Percentiles rank a stretch among this genome's conserved stretches.
phyloP scores from a whole-genome alignment of 2,797 vertebrate species.

The Gallinago stenura region DNA sequence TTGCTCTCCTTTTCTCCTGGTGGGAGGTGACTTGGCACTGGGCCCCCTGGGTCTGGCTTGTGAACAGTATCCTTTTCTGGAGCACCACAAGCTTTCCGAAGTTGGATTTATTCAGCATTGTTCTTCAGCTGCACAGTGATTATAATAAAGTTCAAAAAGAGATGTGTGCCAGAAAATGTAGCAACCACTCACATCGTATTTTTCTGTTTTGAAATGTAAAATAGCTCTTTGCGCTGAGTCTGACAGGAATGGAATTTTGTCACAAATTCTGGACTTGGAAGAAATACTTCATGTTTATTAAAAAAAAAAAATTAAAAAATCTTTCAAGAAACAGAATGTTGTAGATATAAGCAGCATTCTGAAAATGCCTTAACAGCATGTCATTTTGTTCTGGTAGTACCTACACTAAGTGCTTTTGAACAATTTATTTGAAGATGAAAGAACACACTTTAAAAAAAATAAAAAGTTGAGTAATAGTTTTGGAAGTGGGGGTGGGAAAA shows the following conservation, averaged over 20 bases:
- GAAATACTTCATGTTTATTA: neutral
- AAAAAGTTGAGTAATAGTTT: neutral
- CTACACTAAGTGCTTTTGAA: neutral
- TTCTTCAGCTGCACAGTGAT: neutral
- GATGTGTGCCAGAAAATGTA: constrained; percentile 7
- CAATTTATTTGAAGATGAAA: neutral
- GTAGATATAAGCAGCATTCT: neutral
- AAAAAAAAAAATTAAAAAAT: neutral
- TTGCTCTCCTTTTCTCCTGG: neutral
- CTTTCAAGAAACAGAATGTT: neutral
- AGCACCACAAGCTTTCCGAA: neutral
- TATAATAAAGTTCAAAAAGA: constrained; percentile 5
- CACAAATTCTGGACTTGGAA: constrained; percentile 7
- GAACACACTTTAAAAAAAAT: neutral
- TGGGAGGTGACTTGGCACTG: neutral
- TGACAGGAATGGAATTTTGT: neutral
- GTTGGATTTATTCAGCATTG: neutral
- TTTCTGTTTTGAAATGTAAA: constrained; percentile 43
- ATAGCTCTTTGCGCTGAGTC: neutral
- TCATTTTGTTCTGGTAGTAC: neutral
- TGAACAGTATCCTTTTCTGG: neutral
- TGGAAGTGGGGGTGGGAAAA: neutral
- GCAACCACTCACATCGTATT: neutral
- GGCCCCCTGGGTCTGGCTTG: neutral
- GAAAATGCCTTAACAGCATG: neutral